These are phyloP conservation scores for Epinotia brunnichana DNA, from an alignment of 2,888 invertebrate genomes.

Conservation along the genomic window DNA sequence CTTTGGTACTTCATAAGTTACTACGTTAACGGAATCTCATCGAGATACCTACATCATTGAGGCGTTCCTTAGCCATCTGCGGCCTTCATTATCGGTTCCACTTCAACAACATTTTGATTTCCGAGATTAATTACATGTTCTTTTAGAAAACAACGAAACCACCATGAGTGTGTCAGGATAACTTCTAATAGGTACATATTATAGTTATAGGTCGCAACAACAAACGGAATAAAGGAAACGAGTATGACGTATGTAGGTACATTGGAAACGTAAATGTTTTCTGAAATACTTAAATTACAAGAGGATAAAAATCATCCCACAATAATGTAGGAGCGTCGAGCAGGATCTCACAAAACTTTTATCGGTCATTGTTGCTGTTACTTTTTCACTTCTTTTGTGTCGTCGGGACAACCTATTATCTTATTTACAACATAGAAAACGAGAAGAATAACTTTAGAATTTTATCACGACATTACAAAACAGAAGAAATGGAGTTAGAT, in stretches of 20 bases:
- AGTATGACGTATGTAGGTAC: slow-evolving; percentile 14
- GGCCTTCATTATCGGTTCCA: too few species aligned
- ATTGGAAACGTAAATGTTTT: slow-evolving; percentile 29
- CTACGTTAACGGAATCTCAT: too few species aligned
- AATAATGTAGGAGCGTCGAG: slow-evolving; percentile 6
- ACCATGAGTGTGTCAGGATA: too few species aligned
- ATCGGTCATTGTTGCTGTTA: slow-evolving; percentile 16
- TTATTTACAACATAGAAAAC: slow-evolving; percentile 23
- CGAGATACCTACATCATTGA: too few species aligned
- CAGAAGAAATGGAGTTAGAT: background rate
- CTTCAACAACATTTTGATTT: too few species aligned
- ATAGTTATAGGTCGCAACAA: background rate
- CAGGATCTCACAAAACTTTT: slow-evolving; percentile 20
- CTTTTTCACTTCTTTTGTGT: slow-evolving; percentile 24
- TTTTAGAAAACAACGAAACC: too few species aligned
- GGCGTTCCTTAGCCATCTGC: too few species aligned
- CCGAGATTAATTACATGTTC: too few species aligned
- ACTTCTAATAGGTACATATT: too few species aligned
- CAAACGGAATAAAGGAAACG: slow-evolving; percentile 7
- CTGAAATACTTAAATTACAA: slow-evolving; percentile 18
- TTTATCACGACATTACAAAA: background rate
- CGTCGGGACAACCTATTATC: slow-evolving; percentile 3
- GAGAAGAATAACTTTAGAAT: background rate
- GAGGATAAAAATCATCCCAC: slow-evolving; percentile 8
- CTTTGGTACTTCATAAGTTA: too few species aligned